Base-by-base conservation (phyloP, 2,888 invertebrate species). In the Psococerastis gibbosa region DNA sequence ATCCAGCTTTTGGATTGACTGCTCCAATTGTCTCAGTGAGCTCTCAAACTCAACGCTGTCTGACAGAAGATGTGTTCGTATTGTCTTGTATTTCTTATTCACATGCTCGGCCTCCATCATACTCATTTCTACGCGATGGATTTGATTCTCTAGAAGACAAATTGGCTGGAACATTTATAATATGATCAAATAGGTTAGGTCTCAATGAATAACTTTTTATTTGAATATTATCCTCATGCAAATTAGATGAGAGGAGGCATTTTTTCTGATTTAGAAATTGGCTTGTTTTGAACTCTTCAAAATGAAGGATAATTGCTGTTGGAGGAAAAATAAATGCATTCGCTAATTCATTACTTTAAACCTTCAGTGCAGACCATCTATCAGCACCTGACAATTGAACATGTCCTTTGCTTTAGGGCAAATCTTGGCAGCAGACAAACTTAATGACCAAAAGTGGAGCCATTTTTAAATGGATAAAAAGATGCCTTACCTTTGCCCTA, bases 31-130 rank as follows among this genome's bases (percentile, higher is more conserved):
- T n/a, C 69, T 62, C 16, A 85, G 63, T 9, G 77, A 77, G 45
- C 75, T 75, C 56, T 81, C 79, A 51, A 80, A 82, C 51, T 72
- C 72, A 2, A 78, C 76, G 0, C 78, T 70, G 55, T 82, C 82
- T 11, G 74, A 71, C 56, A 74, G 64, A 1, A 82, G 60, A 0
- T 72, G 57, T 47, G 60, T 65, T 63, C 74, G 70, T 44, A 84
- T 82, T 2, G 74, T 72, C 31, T 69, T 63, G 55, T 84, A 85
- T 57, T 82, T 82, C 56, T 77, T 78, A 50, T 75, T 74, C 5
- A 84, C 74, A 49, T 83, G 72, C 52, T 78, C 75, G 0, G 83
- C 82, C 60, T 85, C 84, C 55, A 80, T 75, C 68, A 79, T 77
- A 63, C 84, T 82, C 23, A 85, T 77, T 44, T 80, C 71, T 1